Evolutionary conservation across 2,113 vertebrate genomes (phyloP).

Genomic region (Petroica traversi): DNA sequence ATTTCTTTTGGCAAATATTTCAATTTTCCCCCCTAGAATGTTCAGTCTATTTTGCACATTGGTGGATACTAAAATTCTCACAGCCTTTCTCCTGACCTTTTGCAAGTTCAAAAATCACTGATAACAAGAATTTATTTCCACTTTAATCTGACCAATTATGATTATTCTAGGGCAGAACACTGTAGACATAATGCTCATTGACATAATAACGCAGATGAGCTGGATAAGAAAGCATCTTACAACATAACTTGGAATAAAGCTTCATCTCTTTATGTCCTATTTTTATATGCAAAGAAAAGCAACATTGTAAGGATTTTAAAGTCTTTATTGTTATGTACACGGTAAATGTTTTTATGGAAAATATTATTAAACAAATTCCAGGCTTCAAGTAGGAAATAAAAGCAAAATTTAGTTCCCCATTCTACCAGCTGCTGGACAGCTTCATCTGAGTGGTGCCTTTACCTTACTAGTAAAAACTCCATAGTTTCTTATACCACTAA

Average conservation of each 20-base stretch:
- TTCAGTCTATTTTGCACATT: not conserved
- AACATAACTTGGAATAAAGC: not conserved
- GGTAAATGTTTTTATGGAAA: not conserved
- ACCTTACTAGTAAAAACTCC: not conserved
- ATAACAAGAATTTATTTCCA: not conserved
- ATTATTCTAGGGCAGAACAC: not conserved
- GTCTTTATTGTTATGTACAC: not conserved
- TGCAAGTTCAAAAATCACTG: not conserved
- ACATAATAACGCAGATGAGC: not conserved
- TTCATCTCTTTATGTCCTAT: not conserved
- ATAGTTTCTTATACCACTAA: not conserved
- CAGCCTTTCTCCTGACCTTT: not conserved
- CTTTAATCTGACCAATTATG: slow-evolving; percentile 11
- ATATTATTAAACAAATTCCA: not conserved
- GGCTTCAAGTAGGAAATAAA: not conserved
- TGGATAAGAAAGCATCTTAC: not conserved
- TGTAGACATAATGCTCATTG: not conserved
- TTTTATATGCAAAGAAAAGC: not conserved
- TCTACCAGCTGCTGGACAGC: not conserved
- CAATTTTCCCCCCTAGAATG: not conserved
- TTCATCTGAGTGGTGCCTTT: not conserved
- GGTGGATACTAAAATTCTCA: not conserved
- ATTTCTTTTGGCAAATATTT: slow-evolving; percentile 27
- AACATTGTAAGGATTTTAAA: not conserved
- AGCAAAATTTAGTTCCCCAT: not conserved